A percentile compares a stretch with the other conserved stretches of the same genome.
These are phyloP conservation scores for Macrophya annulata DNA, from an alignment of 2,888 invertebrate genomes.

Conservation along the genomic window DNA sequence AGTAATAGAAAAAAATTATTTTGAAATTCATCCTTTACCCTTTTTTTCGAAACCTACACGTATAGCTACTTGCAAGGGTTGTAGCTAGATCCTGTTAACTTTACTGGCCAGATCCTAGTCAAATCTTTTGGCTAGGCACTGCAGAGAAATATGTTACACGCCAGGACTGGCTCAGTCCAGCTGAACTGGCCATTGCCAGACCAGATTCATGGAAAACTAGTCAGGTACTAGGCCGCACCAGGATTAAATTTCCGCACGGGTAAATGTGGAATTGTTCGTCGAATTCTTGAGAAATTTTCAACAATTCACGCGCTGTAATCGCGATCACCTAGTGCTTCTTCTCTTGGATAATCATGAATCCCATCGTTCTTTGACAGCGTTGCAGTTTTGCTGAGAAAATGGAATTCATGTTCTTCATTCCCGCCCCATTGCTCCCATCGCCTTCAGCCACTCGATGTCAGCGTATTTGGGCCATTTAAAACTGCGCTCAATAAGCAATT, in stretches of 20 bases:
- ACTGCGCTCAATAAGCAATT: no score
- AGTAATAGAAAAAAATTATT: not conserved
- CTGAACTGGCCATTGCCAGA: conserved; percentile 29
- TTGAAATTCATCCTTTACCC: not conserved
- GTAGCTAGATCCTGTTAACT: not conserved
- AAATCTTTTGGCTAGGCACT: conserved; percentile 11
- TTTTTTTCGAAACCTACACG: not conserved
- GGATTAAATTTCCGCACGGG: conserved; percentile 34
- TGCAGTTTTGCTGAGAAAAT: no score
- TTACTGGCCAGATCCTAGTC: not conserved
- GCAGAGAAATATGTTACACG: conserved; percentile 26
- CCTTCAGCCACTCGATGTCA: no score
- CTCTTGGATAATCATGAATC: no score
- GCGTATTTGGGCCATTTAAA: no score
- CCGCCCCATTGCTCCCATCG: no score
- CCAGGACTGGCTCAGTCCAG: conserved; percentile 44
- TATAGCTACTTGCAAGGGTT: not conserved
- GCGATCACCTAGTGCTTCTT: no score
- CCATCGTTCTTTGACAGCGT: no score
- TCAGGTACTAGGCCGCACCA: conserved; percentile 11
- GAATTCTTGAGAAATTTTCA: no score
- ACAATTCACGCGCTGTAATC: no score
- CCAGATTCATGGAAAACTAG: conserved; percentile 42
- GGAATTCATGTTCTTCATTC: no score
- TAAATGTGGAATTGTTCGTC: no score